A percentile compares a stretch with the other conserved stretches of the same genome.
phyloP scores from a whole-genome alignment of 2,797 vertebrate genomes.

The Danio choprae region DNA sequence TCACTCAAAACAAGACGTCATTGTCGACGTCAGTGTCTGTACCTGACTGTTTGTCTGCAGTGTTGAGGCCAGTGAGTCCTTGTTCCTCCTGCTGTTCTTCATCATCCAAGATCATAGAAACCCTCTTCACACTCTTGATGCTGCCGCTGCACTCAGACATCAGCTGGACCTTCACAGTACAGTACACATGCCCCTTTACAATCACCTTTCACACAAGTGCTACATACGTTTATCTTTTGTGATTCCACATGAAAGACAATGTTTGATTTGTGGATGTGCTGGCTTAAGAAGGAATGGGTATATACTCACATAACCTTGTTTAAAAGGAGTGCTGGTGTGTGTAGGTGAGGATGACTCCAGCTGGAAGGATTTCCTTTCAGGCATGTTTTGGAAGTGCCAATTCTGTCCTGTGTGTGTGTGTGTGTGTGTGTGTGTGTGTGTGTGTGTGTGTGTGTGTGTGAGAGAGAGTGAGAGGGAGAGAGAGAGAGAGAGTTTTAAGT shows the following conservation, averaged over 20 bases:
- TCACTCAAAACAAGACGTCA: not conserved
- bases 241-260: not conserved
- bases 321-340: slow-evolving; percentile 82
- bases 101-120: slow-evolving; percentile 72
- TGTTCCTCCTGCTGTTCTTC: slow-evolving; percentile 76
- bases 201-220: not conserved
- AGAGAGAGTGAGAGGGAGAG: no score
- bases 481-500: not conserved
- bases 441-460: slow-evolving; percentile 57
- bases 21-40: slow-evolving; percentile 34
- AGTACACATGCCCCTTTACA: slow-evolving; percentile 2
- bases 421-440: slow-evolving; percentile 60
- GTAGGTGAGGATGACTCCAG: slow-evolving; percentile 65
- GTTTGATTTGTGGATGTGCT: not conserved
- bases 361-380: slow-evolving; percentile 67
- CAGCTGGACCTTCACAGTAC: slow-evolving; percentile 77
- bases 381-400: slow-evolving; percentile 79
- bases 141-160: slow-evolving; percentile 80
- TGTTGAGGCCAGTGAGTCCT: slow-evolving; percentile 72
- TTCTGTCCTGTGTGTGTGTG: slow-evolving; percentile 66
- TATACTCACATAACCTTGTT: slow-evolving; percentile 84
- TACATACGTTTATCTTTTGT: not conserved
- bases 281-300: not conserved
- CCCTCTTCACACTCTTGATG: slow-evolving; percentile 73
- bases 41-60: slow-evolving; percentile 84